Evolutionary conservation across 2,888 invertebrate species (phyloP).

Genomic region (Rosalia funebris): DNA sequence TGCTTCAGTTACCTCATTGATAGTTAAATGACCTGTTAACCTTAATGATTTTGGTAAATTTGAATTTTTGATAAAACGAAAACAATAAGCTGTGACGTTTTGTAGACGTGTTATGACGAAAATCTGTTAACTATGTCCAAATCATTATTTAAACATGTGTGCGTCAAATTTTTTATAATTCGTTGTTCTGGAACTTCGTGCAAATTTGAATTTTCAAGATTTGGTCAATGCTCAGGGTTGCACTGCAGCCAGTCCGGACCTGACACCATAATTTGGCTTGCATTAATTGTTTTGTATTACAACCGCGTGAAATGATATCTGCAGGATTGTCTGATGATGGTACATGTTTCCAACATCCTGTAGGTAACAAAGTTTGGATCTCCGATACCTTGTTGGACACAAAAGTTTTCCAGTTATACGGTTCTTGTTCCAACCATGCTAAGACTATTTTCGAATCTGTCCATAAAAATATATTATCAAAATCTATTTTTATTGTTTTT

Average conservation of each 20-base stretch:
- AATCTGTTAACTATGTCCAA: background rate
- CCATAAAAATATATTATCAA: slow-evolving; percentile 1
- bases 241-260: slow-evolving; percentile 14
- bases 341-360: slow-evolving; percentile 22
- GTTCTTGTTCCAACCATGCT: too few relatives aligned
- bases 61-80: background rate
- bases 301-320: too few relatives aligned
- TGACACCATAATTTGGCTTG: slow-evolving; percentile 25
- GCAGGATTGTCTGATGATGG: slow-evolving; percentile 10
- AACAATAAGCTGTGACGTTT: background rate
- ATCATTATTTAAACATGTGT: background rate
- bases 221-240: too few relatives aligned
- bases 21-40: too few relatives aligned
- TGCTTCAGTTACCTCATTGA: too few relatives aligned
- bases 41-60: background rate
- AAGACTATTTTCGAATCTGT: slow-evolving; percentile 22
- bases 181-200: too few relatives aligned
- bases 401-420: too few relatives aligned
- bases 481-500: slow-evolving; percentile 9
- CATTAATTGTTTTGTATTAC: slow-evolving; percentile 12
- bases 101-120: background rate
- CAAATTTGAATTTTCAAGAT: too few relatives aligned
- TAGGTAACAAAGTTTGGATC: slow-evolving; percentile 18
- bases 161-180: background rate
- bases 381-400: too few relatives aligned